phyloP scores from a whole-genome alignment of 2,888 invertebrate species.

The Cryptosula pallasiana region DNA sequence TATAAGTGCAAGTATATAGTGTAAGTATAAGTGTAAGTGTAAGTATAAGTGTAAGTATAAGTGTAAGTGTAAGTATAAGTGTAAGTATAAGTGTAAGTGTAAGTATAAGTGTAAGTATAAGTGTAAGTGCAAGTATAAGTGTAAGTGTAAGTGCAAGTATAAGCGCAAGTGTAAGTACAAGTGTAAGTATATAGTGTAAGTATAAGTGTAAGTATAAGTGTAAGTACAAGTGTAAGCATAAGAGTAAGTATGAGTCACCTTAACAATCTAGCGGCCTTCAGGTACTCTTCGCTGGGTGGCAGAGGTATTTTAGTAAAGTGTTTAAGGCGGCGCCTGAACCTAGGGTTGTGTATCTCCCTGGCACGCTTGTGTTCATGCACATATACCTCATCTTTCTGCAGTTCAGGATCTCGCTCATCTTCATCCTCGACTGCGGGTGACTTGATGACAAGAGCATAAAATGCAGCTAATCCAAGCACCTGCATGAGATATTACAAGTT shows the following conservation, averaged over 20 bases:
- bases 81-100: neutral
- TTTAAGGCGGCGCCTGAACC: constrained; percentile 29
- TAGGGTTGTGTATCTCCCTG: constrained; percentile 30
- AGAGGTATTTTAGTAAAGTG: constrained; percentile 28
- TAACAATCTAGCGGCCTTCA: constrained; percentile 31
- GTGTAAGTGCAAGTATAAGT: neutral
- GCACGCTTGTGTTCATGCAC: constrained; percentile 32
- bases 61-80: neutral
- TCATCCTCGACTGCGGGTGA: constrained; percentile 34
- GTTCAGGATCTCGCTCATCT: constrained; percentile 26
- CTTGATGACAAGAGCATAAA: constrained; percentile 35
- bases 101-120: neutral
- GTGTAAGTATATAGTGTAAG: neutral
- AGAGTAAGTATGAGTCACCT: neutral
- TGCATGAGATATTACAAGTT: no score
- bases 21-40: neutral
- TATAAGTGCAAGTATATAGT: neutral
- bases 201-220: neutral
- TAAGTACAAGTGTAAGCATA: no score
- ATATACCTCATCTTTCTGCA: constrained; percentile 32
- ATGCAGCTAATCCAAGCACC: constrained; percentile 32
- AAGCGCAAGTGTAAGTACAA: neutral
- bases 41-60: neutral
- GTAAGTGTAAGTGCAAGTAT: neutral
- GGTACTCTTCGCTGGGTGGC: constrained; percentile 33